A percentile compares a stretch with the other conserved stretches of the same genome.
phyloP scores from a whole-genome alignment of 2,113 vertebrate genomes.

The Perccottus glenii region DNA sequence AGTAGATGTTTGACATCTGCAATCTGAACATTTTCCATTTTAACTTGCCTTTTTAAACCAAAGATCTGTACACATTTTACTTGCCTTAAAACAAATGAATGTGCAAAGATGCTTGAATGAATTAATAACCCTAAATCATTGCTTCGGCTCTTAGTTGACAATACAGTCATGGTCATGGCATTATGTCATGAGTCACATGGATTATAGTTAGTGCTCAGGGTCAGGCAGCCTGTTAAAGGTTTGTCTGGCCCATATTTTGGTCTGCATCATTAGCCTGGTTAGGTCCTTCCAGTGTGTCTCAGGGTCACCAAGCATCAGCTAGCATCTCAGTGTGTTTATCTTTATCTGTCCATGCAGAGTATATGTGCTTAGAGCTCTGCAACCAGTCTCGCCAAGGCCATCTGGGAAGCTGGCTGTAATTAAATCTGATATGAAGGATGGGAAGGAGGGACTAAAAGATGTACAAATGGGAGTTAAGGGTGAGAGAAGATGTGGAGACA shows the following conservation, averaged over 20 bases:
- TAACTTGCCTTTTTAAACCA: neutral
- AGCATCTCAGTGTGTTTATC: constrained; percentile 40
- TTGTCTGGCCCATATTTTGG: constrained; percentile 35
- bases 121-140: neutral
- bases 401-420: constrained; percentile 69
- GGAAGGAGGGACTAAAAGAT: constrained; percentile 5
- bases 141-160: neutral
- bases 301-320: constrained; percentile 20
- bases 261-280: constrained; percentile 52
- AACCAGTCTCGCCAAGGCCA: constrained; percentile 54
- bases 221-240: constrained; percentile 13
- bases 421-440: constrained; percentile 59
- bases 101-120: too few species aligned
- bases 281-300: constrained; percentile 30
- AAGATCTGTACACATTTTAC: too few species aligned
- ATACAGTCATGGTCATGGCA: neutral
- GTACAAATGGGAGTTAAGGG: constrained; percentile 10
- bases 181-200: constrained; percentile 17
- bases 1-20: neutral
- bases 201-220: constrained; percentile 22
- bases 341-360: constrained; percentile 52
- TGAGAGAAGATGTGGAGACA: neutral
- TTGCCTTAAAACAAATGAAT: too few species aligned
- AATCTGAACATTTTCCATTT: neutral
- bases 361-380: constrained; percentile 51